These are phyloP conservation scores for Drepanosiphum platanoidis DNA, from an alignment of 2,888 invertebrate species.

Conservation along the genomic window DNA sequence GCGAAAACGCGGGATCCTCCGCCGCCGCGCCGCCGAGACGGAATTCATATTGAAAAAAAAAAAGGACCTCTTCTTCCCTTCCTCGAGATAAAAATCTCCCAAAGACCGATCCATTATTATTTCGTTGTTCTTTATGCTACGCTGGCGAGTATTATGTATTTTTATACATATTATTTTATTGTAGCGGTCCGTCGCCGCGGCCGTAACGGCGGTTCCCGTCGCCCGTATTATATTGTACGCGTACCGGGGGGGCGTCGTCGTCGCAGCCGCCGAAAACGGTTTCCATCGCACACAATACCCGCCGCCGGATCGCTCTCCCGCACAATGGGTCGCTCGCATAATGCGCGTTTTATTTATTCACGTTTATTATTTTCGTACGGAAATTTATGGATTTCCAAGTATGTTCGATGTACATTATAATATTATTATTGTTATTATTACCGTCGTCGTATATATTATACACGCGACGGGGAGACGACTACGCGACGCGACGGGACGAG, in stretches of 20 bases:
- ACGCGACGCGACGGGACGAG: background rate
- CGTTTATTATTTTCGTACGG: conserved; percentile 14
- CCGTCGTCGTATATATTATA: background rate
- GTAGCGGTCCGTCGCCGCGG: background rate
- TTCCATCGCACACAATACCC: conserved; percentile 1
- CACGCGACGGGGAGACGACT: background rate
- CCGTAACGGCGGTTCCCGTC: conserved; percentile 41
- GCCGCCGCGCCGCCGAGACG: background rate
- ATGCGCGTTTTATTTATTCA: conserved; percentile 35
- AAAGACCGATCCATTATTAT: conserved; percentile 38
- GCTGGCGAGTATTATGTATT: background rate
- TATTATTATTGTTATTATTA: too few relatives aligned
- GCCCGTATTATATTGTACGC: conserved; percentile 1
- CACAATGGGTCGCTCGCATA: conserved; percentile 36
- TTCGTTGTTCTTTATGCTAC: background rate
- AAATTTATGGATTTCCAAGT: conserved; percentile 44
- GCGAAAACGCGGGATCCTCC: too few relatives aligned
- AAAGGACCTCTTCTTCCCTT: background rate
- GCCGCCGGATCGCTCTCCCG: background rate
- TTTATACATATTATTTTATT: background rate
- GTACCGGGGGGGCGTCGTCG: background rate
- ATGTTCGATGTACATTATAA: background rate
- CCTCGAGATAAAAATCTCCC: conserved; percentile 44
- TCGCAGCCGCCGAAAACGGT: conserved; percentile 14
- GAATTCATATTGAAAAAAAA: too few relatives aligned